Evolutionary conservation across 2,888 invertebrate species (phyloP).

Genomic region (Mystacides longicornis): DNA sequence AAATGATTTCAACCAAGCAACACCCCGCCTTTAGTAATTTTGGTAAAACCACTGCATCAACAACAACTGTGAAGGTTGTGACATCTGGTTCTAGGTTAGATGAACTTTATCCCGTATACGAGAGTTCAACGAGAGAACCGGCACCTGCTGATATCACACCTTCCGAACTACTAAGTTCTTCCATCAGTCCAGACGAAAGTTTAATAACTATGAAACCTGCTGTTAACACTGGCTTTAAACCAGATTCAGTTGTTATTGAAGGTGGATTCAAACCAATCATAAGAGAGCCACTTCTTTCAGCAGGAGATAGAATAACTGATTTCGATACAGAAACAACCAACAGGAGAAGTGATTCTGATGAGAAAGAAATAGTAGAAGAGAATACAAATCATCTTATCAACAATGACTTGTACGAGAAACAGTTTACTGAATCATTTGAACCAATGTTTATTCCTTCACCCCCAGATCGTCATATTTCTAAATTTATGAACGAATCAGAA

Average conservation of each 20-base stretch:
- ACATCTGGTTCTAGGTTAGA: slow-evolving; percentile 24
- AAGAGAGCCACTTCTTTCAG: slow-evolving; percentile 45
- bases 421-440: slow-evolving; percentile 59
- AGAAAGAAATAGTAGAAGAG: slow-evolving; percentile 42
- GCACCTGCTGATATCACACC: slow-evolving; percentile 35
- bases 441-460: slow-evolving; percentile 79
- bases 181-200: slow-evolving; percentile 25
- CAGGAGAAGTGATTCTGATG: slow-evolving; percentile 43
- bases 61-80: slow-evolving; percentile 15
- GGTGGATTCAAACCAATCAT: slow-evolving; percentile 79
- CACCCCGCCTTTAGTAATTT: slow-evolving; percentile 30
- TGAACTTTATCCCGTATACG: slow-evolving; percentile 20
- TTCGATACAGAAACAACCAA: slow-evolving; percentile 40
- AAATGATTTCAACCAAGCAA: slow-evolving; percentile 39
- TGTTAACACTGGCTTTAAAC: slow-evolving; percentile 70
- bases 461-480: slow-evolving; percentile 50
- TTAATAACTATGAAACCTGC: slow-evolving; percentile 48
- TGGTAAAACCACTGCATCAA: slow-evolving; percentile 7
- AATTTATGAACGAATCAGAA: slow-evolving; percentile 27
- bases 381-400: slow-evolving; percentile 39
- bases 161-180: slow-evolving; percentile 38
- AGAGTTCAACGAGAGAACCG: slow-evolving; percentile 16
- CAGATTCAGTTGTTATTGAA: slow-evolving; percentile 73
- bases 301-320: slow-evolving; percentile 46
- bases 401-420: slow-evolving; percentile 41